A percentile compares a stretch with the other conserved stretches of the same genome.
Evolutionary conservation across 2,113 vertebrate species (phyloP).

Genomic region (Dromaius novaehollandiae): DNA sequence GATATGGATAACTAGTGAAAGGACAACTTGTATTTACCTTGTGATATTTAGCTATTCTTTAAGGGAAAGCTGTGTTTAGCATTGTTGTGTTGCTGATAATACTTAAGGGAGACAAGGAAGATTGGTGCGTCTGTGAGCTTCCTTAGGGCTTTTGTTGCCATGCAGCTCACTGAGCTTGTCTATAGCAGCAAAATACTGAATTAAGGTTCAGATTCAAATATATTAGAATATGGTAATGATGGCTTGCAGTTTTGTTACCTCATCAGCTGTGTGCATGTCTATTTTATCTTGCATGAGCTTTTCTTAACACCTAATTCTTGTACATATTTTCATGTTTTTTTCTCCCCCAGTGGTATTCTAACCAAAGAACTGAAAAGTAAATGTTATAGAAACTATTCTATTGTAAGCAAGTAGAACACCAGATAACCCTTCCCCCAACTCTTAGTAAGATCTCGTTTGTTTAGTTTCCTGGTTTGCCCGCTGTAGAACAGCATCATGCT

Average conservation of each 20-base stretch:
- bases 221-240: neutral
- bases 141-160: neutral
- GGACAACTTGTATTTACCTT: neutral
- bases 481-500: neutral
- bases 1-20: neutral
- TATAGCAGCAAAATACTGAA: neutral
- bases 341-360: constrained; percentile 22
- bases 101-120: neutral
- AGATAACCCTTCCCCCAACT: neutral
- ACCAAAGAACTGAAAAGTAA: constrained; percentile 22
- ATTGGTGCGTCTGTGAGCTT: neutral
- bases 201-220: neutral
- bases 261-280: constrained; percentile 6
- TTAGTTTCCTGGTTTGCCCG: neutral
- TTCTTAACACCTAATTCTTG: neutral
- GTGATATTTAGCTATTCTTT: neutral
- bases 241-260: neutral
- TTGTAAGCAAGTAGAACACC: neutral
- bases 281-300: constrained; percentile 50
- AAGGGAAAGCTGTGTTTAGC: neutral
- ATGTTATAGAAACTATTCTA: constrained; percentile 4
- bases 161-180: neutral
- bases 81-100: neutral
- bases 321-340: neutral
- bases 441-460: constrained; percentile 11